These are phyloP conservation scores for Argentina silus DNA, from an alignment of 2,797 vertebrate species.

Conservation along the genomic window DNA sequence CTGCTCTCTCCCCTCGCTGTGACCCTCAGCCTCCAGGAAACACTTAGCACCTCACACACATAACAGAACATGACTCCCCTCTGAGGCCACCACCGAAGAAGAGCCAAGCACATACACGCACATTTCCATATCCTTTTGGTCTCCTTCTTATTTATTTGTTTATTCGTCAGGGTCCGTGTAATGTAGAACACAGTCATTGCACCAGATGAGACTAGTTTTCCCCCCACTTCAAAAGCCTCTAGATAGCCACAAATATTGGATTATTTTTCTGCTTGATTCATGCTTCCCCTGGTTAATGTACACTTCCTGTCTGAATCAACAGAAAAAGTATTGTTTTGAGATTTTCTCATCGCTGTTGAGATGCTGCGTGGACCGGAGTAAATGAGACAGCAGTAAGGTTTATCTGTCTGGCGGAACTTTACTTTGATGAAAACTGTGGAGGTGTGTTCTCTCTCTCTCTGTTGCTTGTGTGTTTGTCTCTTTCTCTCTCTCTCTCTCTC, in stretches of 20 bases:
- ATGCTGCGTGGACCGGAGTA: not conserved
- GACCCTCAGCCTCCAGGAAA: not conserved
- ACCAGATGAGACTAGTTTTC: too few relatives aligned
- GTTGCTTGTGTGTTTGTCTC: not conserved
- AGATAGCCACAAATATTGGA: not conserved
- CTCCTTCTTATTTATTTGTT: too few relatives aligned
- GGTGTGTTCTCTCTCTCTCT: not conserved
- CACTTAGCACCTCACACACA: not conserved
- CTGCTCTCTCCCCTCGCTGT: not conserved
- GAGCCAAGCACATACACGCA: not conserved
- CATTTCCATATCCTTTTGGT: too few relatives aligned
- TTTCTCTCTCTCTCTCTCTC: constrained; percentile 10
- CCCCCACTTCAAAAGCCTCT: not conserved
- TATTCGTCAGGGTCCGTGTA: too few relatives aligned
- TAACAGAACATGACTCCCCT: not conserved
- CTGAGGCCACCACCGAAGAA: not conserved
- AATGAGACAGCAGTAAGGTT: not conserved
- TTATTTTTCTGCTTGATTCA: not conserved
- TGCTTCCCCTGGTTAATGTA: not conserved
- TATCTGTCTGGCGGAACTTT: not conserved
- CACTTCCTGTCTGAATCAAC: not conserved
- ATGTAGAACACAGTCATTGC: too few relatives aligned
- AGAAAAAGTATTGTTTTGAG: not conserved
- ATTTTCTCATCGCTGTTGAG: not conserved
- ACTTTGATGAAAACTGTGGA: not conserved